Evolutionary conservation across 2,797 vertebrate species (phyloP), one percentile per base, ranked within the genome.

Genomic region (Rhinatrema bivittatum): DNA sequence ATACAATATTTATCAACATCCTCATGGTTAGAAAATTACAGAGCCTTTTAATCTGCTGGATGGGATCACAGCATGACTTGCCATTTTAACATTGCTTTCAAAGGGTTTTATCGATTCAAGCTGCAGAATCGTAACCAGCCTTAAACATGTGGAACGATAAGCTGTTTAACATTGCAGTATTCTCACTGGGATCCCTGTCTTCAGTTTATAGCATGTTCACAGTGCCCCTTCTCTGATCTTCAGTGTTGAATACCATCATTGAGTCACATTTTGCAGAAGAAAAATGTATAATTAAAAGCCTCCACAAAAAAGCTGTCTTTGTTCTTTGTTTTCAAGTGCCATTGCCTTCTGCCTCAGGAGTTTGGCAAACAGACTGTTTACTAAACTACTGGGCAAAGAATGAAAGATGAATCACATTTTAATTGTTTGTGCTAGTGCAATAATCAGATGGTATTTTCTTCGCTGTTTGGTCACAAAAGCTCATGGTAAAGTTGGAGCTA

Each of bases 371-470:
- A n/a, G 16, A 13, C 33, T 59, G 20, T 32, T 50, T 49, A 23
- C 20, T 48, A 50, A 22, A 46, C 23, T 16, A 15, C 17, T 20
- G 13, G 37, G 21, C 29, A 32, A 36, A 45, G 46, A 15, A 47
- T 44, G 31, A 45, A 62, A 53, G 17, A 39, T 24, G 62, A 50
- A 66, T 9, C 15, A 23, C 37, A 52, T 43, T 42, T 17, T 39
- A 47, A 18, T 58, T 27, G 5, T 43, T 52, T 55, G 32, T 3
- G 4, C 28, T 48, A 26, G 61, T 25, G 39, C 3, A 46, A 6
- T 7, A 64, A 24, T 58, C 20, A 21, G 17, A 14, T 17, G 33
- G 39, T 29, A 54, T 55, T 50, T 35, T 19, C 20, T 23, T 57
- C 42, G 34, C 47, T 36, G 43, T 51, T 30, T 17, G 42, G 10